These are phyloP conservation scores for Cheilosia grossa DNA, from an alignment of 2,888 invertebrate species.

Conservation along the genomic window DNA sequence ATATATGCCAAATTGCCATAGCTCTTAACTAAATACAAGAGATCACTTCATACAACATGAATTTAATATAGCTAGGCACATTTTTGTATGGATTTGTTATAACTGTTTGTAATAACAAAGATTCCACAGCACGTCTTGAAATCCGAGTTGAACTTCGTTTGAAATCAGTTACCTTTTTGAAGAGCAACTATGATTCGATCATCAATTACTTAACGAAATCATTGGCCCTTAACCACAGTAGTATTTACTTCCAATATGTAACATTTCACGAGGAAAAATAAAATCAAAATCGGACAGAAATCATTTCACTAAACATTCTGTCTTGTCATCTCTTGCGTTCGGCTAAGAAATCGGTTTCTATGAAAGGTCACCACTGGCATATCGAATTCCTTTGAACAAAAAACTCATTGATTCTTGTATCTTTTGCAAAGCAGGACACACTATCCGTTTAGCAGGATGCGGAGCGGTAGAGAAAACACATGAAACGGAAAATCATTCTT, in stretches of 20 bases:
- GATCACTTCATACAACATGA: not conserved
- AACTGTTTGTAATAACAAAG: too few relatives aligned
- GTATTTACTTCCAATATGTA: not conserved
- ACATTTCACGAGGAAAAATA: not conserved
- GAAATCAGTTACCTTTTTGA: too few relatives aligned
- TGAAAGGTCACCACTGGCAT: constrained; percentile 54
- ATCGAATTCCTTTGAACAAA: constrained; percentile 42
- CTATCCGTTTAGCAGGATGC: constrained; percentile 6
- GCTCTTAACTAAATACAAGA: not conserved
- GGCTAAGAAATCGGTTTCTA: constrained; percentile 31
- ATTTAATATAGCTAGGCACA: too few relatives aligned
- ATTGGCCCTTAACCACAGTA: not conserved
- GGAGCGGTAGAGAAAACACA: constrained; percentile 35
- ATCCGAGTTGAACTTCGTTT: too few relatives aligned
- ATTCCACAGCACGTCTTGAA: too few relatives aligned
- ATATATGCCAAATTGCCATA: not conserved
- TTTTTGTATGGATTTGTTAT: too few relatives aligned
- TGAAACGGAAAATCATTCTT: constrained; percentile 62
- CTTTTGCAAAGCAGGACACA: constrained; percentile 21
- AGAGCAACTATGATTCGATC: not conserved
- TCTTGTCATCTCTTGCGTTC: constrained; percentile 24
- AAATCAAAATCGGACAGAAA: not conserved
- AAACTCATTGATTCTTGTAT: constrained; percentile 50
- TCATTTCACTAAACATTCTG: constrained; percentile 42
- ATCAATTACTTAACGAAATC: constrained; percentile 13